Evolutionary conservation across 2,797 vertebrate species (phyloP).

Genomic region (Apodemus agrarius): DNA sequence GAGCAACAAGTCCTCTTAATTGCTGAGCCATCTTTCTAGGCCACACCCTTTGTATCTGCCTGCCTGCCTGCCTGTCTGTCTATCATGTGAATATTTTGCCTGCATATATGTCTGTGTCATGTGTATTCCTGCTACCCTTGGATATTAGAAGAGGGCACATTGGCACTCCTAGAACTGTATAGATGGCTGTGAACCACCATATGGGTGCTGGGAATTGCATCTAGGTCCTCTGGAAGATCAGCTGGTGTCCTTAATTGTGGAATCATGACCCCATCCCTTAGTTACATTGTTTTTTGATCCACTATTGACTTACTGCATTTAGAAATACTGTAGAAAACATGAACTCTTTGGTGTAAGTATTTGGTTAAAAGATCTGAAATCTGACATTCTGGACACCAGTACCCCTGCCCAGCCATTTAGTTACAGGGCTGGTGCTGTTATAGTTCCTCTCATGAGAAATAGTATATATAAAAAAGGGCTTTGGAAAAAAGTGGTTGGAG

Average conservation of each 20-base stretch:
- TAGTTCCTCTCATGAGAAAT: not conserved
- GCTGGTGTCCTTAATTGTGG: not conserved
- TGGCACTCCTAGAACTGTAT: not conserved
- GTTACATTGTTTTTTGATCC: slow-evolving; percentile 20
- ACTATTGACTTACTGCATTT: not conserved
- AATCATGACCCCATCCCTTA: not conserved
- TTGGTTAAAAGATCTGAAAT: slow-evolving; percentile 34
- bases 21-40: not conserved
- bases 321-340: slow-evolving; percentile 42
- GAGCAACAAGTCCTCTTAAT: not conserved
- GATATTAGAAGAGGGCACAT: not conserved
- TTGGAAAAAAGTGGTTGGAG: slow-evolving; percentile 52
- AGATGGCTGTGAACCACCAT: not conserved
- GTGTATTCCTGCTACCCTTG: not conserved
- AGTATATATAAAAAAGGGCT: not conserved
- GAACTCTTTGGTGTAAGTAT: slow-evolving; percentile 22
- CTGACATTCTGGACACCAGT: slow-evolving; percentile 17
- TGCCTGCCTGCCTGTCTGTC: no score
- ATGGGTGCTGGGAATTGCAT: not conserved
- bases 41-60: not conserved
- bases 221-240: not conserved
- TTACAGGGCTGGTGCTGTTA: not conserved
- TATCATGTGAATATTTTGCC: not conserved
- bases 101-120: not conserved
- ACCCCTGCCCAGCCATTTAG: not conserved